Conservation (phyloP, 2,113 vertebrate genomes). For the Passerina amoena region DNA sequence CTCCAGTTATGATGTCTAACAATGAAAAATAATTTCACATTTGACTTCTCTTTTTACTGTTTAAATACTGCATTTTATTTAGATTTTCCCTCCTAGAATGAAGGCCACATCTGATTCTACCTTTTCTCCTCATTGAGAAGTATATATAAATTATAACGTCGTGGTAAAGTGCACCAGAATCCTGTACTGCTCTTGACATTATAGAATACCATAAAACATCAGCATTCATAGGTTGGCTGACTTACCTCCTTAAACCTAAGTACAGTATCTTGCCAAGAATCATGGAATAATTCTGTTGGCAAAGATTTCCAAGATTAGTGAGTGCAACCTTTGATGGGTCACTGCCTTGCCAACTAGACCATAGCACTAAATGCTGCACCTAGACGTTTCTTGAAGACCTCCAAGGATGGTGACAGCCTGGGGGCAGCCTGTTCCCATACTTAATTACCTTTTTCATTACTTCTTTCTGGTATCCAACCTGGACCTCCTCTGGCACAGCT, state of each 20-base stretch:
- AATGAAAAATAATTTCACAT: not conserved
- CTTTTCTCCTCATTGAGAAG: not conserved
- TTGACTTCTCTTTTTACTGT: not conserved
- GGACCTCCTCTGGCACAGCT: not conserved
- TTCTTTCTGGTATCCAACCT: too few relatives aligned
- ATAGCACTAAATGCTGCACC: accelerated
- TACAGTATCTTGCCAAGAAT: not conserved
- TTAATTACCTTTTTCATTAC: too few relatives aligned
- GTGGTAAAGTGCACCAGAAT: not conserved
- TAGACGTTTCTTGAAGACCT: not conserved
- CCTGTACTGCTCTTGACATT: not conserved
- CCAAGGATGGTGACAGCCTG: not conserved
- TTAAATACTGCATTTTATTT: not conserved
- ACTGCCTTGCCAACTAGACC: not conserved
- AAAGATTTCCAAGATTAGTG: not conserved
- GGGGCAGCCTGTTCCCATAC: accelerated
- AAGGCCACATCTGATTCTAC: accelerated
- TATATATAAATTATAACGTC: not conserved
- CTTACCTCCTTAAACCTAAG: not conserved
- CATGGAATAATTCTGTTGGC: not conserved
- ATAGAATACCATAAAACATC: not conserved
- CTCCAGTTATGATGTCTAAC: not conserved
- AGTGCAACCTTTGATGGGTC: not conserved
- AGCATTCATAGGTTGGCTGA: not conserved
- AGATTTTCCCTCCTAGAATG: not conserved